Evolutionary conservation across 2,797 vertebrate species (phyloP).

Genomic region (Micropoecilia bifurca): DNA sequence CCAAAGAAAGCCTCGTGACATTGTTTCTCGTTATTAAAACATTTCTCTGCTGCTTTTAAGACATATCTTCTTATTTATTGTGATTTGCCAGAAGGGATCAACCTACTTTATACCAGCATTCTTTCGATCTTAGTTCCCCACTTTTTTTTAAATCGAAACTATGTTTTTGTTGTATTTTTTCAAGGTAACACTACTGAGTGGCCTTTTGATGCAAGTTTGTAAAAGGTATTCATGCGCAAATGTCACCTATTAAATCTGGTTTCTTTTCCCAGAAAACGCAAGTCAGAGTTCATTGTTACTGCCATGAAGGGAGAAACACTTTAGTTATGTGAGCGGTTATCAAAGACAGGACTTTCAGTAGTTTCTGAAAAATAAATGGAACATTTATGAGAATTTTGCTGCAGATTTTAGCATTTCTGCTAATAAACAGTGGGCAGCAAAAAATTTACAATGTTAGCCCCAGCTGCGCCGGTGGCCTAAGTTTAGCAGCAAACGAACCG

Average conservation of each 20-base stretch:
- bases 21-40: conserved; percentile 10
- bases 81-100: conserved; percentile 18
- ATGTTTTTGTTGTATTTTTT: not conserved
- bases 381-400: conserved; percentile 11
- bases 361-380: conserved; percentile 25
- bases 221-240: conserved; percentile 22
- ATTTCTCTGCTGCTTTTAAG: not conserved
- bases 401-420: conserved; percentile 20
- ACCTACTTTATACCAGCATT: conserved; percentile 2
- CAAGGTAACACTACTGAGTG: conserved; percentile 18
- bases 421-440: not conserved
- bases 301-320: not conserved
- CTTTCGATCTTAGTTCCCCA: not conserved
- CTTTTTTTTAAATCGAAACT: not conserved
- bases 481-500: not conserved
- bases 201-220: conserved; percentile 18
- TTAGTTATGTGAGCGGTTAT: conserved; percentile 11
- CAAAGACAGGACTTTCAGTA: conserved; percentile 39
- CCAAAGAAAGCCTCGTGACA: conserved; percentile 6
- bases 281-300: conserved; percentile 21
- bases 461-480: not conserved
- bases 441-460: not conserved
- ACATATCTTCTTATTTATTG: conserved; percentile 6
- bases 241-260: conserved; percentile 19
- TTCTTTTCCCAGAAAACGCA: conserved; percentile 7